Conservation (phyloP, 2,113 vertebrate genomes). For the Pangasianodon hypophthalmus region DNA sequence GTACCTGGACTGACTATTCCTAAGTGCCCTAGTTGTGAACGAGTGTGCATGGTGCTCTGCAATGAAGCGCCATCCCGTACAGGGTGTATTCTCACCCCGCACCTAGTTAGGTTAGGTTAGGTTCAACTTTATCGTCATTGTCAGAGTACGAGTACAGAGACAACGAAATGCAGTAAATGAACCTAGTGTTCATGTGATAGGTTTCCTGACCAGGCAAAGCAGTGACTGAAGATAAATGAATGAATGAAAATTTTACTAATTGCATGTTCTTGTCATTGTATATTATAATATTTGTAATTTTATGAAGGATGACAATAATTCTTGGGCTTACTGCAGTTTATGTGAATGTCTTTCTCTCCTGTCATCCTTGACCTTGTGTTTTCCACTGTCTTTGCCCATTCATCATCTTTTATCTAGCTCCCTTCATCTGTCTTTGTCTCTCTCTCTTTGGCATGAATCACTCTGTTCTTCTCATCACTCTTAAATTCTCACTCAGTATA, state of each 20-base stretch:
- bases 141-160: too few relatives aligned
- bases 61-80: background rate
- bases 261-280: background rate
- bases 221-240: background rate
- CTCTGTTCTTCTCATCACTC: background rate
- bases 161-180: too few relatives aligned
- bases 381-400: background rate
- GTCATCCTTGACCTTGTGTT: slow-evolving; percentile 12
- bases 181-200: background rate
- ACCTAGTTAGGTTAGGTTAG: background rate
- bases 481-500: slow-evolving; percentile 11
- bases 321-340: background rate
- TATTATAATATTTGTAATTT: background rate
- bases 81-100: background rate
- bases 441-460: background rate
- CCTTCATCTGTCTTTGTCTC: background rate
- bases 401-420: slow-evolving; percentile 12
- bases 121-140: too few relatives aligned
- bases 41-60: background rate
- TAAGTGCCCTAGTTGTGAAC: background rate
- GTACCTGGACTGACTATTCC: background rate
- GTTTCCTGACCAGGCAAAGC: background rate
- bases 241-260: background rate
- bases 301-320: background rate
- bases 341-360: background rate